Conservation (phyloP, 2,797 vertebrate genomes). For the Danio jaintianensis region DNA sequence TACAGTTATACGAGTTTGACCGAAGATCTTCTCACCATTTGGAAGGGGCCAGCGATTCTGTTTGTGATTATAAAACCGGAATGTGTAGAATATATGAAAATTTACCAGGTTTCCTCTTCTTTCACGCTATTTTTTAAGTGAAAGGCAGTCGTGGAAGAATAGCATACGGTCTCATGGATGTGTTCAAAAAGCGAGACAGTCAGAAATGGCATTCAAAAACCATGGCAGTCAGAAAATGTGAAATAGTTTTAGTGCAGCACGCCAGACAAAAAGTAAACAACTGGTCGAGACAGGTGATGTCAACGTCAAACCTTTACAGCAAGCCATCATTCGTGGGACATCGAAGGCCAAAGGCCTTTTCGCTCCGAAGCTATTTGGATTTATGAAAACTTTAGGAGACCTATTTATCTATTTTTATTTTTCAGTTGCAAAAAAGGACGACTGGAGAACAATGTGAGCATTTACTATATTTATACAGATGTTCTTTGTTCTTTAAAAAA, state of each 20-base stretch:
- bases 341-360: conserved; percentile 46
- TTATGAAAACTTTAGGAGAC: not conserved
- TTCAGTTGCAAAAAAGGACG: not conserved
- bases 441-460: conserved; percentile 19
- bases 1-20: conserved; percentile 76
- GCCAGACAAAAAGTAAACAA: conserved; percentile 61
- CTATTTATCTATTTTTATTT: not conserved
- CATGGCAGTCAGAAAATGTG: conserved; percentile 15
- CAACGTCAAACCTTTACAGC: conserved; percentile 54
- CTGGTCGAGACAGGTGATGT: conserved; percentile 41
- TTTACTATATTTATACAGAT: not conserved
- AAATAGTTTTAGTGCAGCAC: conserved; percentile 55
- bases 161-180: not conserved
- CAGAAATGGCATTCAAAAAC: not conserved
- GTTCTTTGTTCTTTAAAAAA: not conserved
- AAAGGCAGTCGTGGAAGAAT: conserved; percentile 4
- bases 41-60: conserved; percentile 60
- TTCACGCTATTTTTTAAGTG: not conserved
- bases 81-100: conserved; percentile 50
- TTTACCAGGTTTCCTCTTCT: conserved; percentile 7
- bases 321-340: conserved; percentile 7
- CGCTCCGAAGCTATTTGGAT: conserved; percentile 17
- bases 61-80: conserved; percentile 68
- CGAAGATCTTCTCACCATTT: conserved; percentile 59
- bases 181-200: conserved; percentile 22